Evolutionary conservation across 2,888 invertebrate species (phyloP).

Genomic region (Ischnus inquisitorius): DNA sequence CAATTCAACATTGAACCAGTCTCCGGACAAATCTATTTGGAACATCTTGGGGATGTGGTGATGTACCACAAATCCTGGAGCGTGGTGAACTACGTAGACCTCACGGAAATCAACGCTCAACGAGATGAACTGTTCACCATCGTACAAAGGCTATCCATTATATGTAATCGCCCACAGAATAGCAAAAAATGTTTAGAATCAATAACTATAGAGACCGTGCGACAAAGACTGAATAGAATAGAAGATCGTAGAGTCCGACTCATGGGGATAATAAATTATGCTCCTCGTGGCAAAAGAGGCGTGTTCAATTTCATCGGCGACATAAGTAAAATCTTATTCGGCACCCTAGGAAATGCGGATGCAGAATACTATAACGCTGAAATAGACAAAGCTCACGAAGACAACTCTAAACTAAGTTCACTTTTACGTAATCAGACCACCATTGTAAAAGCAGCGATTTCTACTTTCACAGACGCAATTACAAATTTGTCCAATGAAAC

Average conservation of each 20-base stretch:
- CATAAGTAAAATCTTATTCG: constrained; percentile 16
- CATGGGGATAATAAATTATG: neutral
- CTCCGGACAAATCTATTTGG: neutral
- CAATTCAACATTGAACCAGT: neutral
- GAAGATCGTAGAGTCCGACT: neutral
- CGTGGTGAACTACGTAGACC: constrained; percentile 27
- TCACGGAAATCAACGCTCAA: constrained; percentile 15
- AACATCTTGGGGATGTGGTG: constrained; percentile 10
- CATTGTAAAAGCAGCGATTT: neutral
- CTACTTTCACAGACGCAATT: constrained; percentile 7
- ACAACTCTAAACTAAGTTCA: neutral
- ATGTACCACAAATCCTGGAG: constrained; percentile 26
- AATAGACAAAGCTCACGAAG: neutral
- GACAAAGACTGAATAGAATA: neutral
- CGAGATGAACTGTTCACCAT: neutral
- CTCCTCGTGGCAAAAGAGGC: constrained; percentile 9
- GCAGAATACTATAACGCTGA: constrained; percentile 21
- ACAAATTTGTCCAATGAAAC: neutral
- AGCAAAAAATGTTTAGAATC: neutral
- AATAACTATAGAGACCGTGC: neutral
- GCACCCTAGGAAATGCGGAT: constrained; percentile 8
- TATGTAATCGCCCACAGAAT: neutral
- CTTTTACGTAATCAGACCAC: constrained; percentile 5
- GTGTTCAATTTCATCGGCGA: constrained; percentile 13
- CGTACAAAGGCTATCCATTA: neutral